Base-by-base conservation (phyloP, 2,113 vertebrate species). In the Raphicerus campestris region DNA sequence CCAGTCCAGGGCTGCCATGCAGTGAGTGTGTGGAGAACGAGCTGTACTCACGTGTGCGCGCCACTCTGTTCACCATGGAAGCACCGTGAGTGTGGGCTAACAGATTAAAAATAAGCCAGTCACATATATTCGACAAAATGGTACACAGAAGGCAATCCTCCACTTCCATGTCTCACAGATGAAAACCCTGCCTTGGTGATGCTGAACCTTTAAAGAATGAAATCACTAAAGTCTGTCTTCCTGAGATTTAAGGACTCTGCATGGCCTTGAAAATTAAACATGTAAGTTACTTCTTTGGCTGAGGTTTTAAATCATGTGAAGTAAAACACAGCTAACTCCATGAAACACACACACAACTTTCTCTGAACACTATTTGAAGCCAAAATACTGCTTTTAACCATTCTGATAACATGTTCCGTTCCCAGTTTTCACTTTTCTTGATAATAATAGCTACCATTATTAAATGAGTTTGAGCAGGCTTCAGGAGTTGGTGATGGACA, bases 331-430 rank as follows among this genome's bases (percentile, higher is more conserved):
- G 42, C 39, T 20, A 61, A 84, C 6, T 66, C 42, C 47, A 20
- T 39, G 70, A 75, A 75, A 75, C 70, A 78, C 8, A 77, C 22
- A 42, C 22, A 78, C 51, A n/a, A 55, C n/a, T 53, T 85, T 70
- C 51, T 28, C 15, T 73, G 58, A 83, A 77, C 20, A 6, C 42
- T 60, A 55, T 70, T 32, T 93, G 28, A 94, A 70, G n/a, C 84
- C 51, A 93, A 84, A 94, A 63, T 56, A 83, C 73, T 81, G 70
- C 55, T 89, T 89, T 15, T 51, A n/a, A 66, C 60, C 60, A 88
- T 35, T 30, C 19, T 73, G 84, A 70, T 32, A 22, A 77, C 17
- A 47, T 39, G 39, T 39, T 45, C 17, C 15, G 8, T 60, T 55
- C 35, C 58, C 56, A 60, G 53, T 80, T 85, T 45, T 49, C 39